A percentile compares a stretch with the other conserved stretches of the same genome.
Conservation (phyloP, 1,140 invertebrate species). For the Pachypsylla venusta region DNA sequence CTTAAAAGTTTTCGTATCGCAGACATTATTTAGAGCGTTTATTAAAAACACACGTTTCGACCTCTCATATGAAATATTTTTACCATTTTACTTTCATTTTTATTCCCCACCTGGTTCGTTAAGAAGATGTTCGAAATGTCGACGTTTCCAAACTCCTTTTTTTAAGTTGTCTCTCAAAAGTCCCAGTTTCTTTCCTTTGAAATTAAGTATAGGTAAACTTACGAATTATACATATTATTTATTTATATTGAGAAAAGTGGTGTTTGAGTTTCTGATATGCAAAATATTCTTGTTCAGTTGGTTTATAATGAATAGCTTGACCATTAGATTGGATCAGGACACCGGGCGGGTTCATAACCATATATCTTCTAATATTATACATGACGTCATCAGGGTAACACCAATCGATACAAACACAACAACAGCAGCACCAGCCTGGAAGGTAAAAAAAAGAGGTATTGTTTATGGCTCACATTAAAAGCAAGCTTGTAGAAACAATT, state of each 20-base stretch:
- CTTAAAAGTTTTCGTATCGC: no score
- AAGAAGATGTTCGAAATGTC: no score
- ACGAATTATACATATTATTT: neutral
- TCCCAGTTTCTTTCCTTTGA: neutral
- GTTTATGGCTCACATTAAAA: no score
- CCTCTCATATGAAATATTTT: no score
- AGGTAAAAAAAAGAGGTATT: no score
- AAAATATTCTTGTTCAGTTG: neutral
- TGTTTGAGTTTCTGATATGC: slow-evolving; percentile 4
- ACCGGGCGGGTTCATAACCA: slow-evolving; percentile 5
- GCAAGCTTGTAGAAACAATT: no score
- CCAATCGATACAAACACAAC: neutral
- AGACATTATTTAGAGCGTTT: no score
- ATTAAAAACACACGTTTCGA: no score
- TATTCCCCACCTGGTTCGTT: no score
- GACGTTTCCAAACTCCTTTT: no score
- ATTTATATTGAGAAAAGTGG: neutral
- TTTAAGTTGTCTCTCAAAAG: no score
- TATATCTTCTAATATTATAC: neutral
- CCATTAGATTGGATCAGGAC: neutral
- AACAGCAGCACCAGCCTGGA: slow-evolving; percentile 8
- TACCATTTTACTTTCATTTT: no score
- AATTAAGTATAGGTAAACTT: neutral
- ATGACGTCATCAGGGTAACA: neutral
- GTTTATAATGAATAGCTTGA: neutral